phyloP scores from a whole-genome alignment of 2,113 vertebrate genomes.

The Rhynchomys soricoides region DNA sequence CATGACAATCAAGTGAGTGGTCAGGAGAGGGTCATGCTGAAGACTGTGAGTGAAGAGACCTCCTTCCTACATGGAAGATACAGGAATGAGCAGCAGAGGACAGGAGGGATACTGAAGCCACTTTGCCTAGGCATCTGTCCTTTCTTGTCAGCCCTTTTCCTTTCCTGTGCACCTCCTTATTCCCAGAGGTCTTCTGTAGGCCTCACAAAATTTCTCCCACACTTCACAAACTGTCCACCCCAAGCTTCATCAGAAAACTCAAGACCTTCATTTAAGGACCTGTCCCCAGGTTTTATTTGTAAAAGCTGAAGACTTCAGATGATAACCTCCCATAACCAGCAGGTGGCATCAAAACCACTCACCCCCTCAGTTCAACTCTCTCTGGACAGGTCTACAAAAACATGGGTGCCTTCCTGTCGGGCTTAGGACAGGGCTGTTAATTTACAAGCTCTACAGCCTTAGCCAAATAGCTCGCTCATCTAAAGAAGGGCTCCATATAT shows the following conservation, averaged over 20 bases:
- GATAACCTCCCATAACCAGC: constrained; percentile 40
- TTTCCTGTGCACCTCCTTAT: not conserved
- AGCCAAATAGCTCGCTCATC: not conserved
- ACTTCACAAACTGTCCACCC: not conserved
- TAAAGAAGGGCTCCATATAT: not conserved
- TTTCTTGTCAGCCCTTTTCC: not conserved
- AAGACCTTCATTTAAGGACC: not conserved
- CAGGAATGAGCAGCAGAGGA: not conserved
- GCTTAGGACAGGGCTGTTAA: not conserved
- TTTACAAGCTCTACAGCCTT: not conserved
- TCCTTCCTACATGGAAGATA: not conserved
- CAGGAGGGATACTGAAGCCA: fast-evolving
- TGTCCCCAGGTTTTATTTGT: not conserved
- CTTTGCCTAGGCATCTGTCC: not conserved
- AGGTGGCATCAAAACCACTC: constrained; percentile 57
- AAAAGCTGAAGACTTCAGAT: not conserved
- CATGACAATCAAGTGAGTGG: not conserved
- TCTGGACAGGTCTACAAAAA: not conserved
- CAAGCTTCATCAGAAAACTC: not conserved
- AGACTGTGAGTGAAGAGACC: not conserved
- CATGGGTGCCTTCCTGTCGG: not conserved
- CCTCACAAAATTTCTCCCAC: not conserved
- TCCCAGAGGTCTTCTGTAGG: not conserved
- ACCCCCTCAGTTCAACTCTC: constrained; percentile 7
- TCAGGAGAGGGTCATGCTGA: not conserved